phyloP scores from a whole-genome alignment of 2,888 invertebrate species.

The Leptinotarsa juncta region DNA sequence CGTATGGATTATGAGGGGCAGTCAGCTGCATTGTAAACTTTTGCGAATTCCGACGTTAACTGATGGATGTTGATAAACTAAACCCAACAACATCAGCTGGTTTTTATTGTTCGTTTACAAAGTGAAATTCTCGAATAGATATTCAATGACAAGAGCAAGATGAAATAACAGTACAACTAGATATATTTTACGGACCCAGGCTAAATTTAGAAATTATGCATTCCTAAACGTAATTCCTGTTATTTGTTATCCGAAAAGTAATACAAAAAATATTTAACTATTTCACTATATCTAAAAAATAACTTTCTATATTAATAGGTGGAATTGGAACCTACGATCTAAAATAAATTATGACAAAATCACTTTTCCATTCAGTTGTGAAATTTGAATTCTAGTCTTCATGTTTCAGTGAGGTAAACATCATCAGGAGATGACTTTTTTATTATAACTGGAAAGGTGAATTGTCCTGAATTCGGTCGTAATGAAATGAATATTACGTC shows the following conservation, averaged over 20 bases:
- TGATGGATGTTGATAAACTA: slow-evolving; percentile 5
- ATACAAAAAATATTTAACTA: background rate
- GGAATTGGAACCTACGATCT: too few relatives aligned
- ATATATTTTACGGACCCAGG: background rate
- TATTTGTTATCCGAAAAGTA: background rate
- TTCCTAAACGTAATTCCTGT: background rate
- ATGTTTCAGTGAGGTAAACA: too few relatives aligned
- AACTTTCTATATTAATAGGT: too few relatives aligned
- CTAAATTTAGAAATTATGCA: background rate
- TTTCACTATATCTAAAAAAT: too few relatives aligned
- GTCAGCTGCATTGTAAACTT: slow-evolving; percentile 8
- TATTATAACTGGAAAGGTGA: too few relatives aligned
- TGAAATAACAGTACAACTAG: background rate
- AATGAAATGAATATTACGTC: too few relatives aligned
- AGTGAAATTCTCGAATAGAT: background rate
- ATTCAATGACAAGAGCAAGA: background rate
- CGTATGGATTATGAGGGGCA: background rate
- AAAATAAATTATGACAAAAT: too few relatives aligned
- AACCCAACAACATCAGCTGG: slow-evolving; percentile 9
- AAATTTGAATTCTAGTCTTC: too few relatives aligned
- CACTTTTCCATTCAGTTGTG: too few relatives aligned
- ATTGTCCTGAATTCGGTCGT: too few relatives aligned
- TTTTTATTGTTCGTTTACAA: background rate
- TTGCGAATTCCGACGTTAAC: background rate
- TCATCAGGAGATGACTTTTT: too few relatives aligned